Percentiles rank a stretch among this genome's conserved stretches.
phyloP scores from a whole-genome alignment of 2,888 invertebrate species.

The Pyrocoelia pectoralis region DNA sequence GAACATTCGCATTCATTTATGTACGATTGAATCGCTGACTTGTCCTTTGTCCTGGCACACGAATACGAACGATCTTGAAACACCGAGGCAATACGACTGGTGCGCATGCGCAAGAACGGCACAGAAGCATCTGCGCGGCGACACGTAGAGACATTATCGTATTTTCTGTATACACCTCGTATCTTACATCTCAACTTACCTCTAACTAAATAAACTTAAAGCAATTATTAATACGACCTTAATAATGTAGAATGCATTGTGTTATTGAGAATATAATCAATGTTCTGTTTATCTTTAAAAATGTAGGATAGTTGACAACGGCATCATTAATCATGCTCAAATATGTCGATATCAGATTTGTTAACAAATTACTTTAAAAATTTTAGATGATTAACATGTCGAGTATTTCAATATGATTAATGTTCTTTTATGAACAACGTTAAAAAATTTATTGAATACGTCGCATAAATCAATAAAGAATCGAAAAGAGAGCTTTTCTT shows the following conservation, averaged over 20 bases:
- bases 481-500: background rate
- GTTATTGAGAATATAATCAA: background rate
- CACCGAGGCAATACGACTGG: too few species aligned
- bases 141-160: too few species aligned
- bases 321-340: background rate
- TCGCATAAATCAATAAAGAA: background rate
- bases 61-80: too few species aligned
- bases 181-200: too few species aligned
- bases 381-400: conserved; percentile 1
- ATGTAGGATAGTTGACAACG: background rate
- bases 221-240: too few species aligned
- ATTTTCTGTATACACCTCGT: too few species aligned
- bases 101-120: too few species aligned
- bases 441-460: background rate
- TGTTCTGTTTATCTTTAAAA: background rate
- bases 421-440: background rate
- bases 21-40: too few species aligned
- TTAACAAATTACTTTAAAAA: background rate
- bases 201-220: too few species aligned
- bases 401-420: conserved; percentile 1
- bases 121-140: too few species aligned
- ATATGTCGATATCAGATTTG: conserved; percentile 1
- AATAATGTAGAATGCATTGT: background rate
- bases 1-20: too few species aligned
- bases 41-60: too few species aligned